phyloP scores from a whole-genome alignment of 2,113 vertebrate genomes.

The Pelecanoides urinatrix region DNA sequence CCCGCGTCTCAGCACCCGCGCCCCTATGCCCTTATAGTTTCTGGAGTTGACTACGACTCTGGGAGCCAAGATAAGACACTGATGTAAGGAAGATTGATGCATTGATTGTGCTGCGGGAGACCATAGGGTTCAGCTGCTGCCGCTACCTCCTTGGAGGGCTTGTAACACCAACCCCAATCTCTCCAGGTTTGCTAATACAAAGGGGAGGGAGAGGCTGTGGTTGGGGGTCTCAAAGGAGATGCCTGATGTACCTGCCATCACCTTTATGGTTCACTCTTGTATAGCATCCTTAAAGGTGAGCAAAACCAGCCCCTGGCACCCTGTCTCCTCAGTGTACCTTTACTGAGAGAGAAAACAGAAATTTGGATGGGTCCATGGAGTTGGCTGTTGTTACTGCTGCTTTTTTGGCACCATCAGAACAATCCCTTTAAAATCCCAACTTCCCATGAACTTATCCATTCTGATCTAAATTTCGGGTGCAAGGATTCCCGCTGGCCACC shows the following conservation, averaged over 20 bases:
- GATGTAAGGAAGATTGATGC: not conserved
- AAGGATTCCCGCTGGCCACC: conserved; percentile 60
- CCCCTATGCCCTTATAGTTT: not conserved
- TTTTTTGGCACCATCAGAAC: conserved; percentile 49
- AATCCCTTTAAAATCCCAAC: conserved; percentile 57
- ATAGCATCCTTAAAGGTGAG: not conserved
- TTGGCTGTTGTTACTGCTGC: not conserved
- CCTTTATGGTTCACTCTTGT: accelerated
- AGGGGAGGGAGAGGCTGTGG: not conserved
- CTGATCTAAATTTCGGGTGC: conserved; percentile 63
- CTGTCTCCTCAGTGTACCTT: not conserved
- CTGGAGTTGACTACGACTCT: not conserved
- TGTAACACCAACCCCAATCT: not conserved
- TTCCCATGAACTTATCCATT: conserved; percentile 69
- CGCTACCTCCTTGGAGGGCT: not conserved
- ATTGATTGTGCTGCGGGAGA: not conserved
- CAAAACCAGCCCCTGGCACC: not conserved
- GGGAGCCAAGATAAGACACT: not conserved
- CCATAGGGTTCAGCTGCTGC: not conserved
- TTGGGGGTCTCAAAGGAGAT: accelerated
- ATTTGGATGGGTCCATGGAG: not conserved
- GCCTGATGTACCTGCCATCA: not conserved
- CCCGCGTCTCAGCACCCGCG: not conserved
- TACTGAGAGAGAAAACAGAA: not conserved
- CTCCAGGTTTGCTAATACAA: accelerated